phyloP scores from a whole-genome alignment of 2,797 vertebrate species.

The Mycteria americana region DNA sequence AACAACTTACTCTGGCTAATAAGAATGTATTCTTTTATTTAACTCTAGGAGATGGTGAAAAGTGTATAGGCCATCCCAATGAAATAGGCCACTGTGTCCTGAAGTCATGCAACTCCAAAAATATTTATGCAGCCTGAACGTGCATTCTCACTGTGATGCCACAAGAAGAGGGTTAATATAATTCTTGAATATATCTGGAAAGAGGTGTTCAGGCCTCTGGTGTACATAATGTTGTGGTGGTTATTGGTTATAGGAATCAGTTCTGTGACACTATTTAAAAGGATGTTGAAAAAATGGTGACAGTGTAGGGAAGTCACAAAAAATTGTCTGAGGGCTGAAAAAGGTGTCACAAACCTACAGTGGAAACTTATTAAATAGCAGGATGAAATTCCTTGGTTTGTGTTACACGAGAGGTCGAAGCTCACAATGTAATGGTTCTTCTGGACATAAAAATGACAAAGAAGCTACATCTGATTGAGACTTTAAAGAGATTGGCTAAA shows the following conservation, averaged over 20 bases:
- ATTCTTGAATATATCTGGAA: neutral
- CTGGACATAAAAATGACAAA: neutral
- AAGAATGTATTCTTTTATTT: neutral
- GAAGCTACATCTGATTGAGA: neutral
- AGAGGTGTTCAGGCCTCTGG: neutral
- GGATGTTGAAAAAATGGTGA: neutral
- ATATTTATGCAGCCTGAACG: neutral
- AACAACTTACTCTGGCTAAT: neutral
- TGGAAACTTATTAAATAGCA: neutral
- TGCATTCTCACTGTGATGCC: neutral
- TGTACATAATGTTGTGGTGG: neutral
- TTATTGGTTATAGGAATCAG: neutral
- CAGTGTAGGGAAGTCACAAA: neutral
- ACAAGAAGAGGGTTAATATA: neutral
- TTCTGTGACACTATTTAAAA: neutral
- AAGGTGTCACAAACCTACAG: neutral
- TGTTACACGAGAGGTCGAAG: fast-evolving
- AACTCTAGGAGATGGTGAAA: neutral
- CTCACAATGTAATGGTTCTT: neutral
- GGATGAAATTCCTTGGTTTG: neutral
- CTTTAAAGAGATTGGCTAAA: neutral
- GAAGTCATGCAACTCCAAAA: neutral
- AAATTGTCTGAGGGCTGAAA: neutral
- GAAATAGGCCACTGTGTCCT: neutral
- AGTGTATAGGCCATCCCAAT: neutral